Evolutionary conservation across 2,888 invertebrate genomes (phyloP), one percentile per base, ranked within the genome.

Genomic region (Creontiades dilutus): DNA sequence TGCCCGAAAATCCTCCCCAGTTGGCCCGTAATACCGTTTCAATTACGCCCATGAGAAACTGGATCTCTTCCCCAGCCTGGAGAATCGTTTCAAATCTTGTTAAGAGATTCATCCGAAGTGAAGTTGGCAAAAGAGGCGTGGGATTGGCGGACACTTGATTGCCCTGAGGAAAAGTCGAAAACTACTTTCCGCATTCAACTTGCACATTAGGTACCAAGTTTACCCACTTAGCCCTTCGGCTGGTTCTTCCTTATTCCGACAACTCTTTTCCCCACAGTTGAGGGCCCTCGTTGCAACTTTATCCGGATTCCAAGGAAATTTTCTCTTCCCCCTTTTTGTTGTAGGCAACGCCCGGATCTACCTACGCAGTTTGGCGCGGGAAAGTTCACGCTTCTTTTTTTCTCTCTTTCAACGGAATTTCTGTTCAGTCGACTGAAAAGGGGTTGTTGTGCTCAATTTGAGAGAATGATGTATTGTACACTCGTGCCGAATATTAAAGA

Each of bases 141-240:
- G 85, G 85, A 85, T 85, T 57, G 85, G 85, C 57, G 61, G 85
- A 85, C 85, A 85, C 85, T 85, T 85, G 85, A 85, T 85, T 85
- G 85, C 85, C 84, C 61, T 37, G 27, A 57, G 57, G 85, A 57
- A 85, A 85, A 85, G 57, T 57, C 57, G 57, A 57, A 57, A 61
- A 85, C 57, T 57, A 27, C 57, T 57, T 85, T 85, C 28, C 23
- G 55, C 55, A 23, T 57, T 57, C 61, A 85, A 85, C 85, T 85
- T 85, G 85, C 85, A 85, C 85, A 85, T 85, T 85, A 85, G 85
- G 57, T 52, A 85, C 57, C 85, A 85, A 85, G 85, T 85, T 78
- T 85, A 85, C 61, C 85, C 57, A 52, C 85, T 37, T 55, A 37
- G 37, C 85, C 61, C 85, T 85, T 61, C 55, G 85, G 57, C 85